Evolutionary conservation across 2,888 invertebrate species (phyloP), one percentile per base, ranked within the genome.

Genomic region (Uloborus plumipes): DNA sequence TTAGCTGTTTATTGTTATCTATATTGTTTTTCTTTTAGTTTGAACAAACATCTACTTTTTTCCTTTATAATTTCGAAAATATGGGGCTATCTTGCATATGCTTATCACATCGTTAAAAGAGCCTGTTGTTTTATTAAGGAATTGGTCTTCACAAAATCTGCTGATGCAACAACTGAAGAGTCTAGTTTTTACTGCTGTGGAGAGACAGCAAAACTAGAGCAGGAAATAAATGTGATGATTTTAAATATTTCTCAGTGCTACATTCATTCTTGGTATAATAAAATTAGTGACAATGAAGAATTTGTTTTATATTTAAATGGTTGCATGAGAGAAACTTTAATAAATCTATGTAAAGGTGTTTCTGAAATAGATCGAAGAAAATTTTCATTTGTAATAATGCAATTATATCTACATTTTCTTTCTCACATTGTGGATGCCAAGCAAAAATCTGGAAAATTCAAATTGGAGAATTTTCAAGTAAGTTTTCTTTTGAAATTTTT

Each of bases 181-280:
- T 75, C 50, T 31, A 71, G 51, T 58, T 18, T 22, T 62, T 49
- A 73, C 11, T 58, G 51, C 49, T 82, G 82, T 66, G 82, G 75
- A 1, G 49, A 66, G 49, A 50, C n/a, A 11, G 47, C 51, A 4
- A n/a, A 49, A 22, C 50, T 84, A 20, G 66, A 72, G 50, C 62
- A 76, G 18, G 85, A 85, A 65, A 75, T 79, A n/a, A 67, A 85
- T 66, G 59, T 62, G 7, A 62, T 83, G n/a, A 75, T 76, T 14
- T 53, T 31, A 14, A 72, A 79, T 20, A 79, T 85, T 50, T 83
- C 85, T 4, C 70, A 73, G n/a, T 64, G 76, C 76, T 83, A 85
- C 51, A 67, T 85, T 47, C 67, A 76, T 47, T 75, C 76, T 14
- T 85, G 85, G 85, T 85, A 85, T 70, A 16, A 79, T 70, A 72